Evolutionary conservation across 2,888 invertebrate genomes (phyloP), one percentile per base, ranked within the genome.

Genomic region (Ypsolopha scabrella): DNA sequence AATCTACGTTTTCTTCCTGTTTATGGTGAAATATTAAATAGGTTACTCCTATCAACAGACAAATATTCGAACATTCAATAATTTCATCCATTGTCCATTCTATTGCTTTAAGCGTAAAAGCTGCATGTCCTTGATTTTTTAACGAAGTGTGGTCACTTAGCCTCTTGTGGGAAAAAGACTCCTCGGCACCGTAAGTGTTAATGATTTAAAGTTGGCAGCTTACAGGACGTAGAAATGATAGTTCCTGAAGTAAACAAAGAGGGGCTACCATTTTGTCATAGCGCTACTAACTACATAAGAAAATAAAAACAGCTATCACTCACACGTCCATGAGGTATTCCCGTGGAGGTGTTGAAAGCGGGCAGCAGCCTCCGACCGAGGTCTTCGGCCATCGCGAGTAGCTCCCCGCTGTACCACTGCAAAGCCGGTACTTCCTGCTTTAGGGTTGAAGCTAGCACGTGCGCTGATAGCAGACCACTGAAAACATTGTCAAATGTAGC

Each of bases 301-400:
- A 38, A 38, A 38, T 38, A 38, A 10, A 38, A 6, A 6, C 8
- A 8, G 24, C 24, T 36, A 36, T 51, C 33, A 60, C 65, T 80
- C 68, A 98, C 97, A 76, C 94, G 90, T n/a, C 98, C 95, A 79
- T 97, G 96, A 8, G 99, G 99, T 68, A 99, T 95, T 46, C 99
- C 99, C 0, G 98, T 98, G 4, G 96, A 93, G 0, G 99, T 98
- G 75, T 99, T 98, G 76, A 99, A 99, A 4, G 99, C 98, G n/a
- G 99, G 99, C 55, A 99, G 78, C 52, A 99, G 88, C 57, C 98
- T 88, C 69, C 93, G 93, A 4, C 97, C 99, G 51, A 99, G 87
- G 72, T 99, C 97, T 70, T 94, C 93, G 0, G 99, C 98, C 92
- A 97, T 92, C 46, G 88, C 87, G 24, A 99, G 87, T 55, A 99